A percentile compares a stretch with the other conserved stretches of the same genome.
Conservation (phyloP, 2,888 invertebrate species). For the Cynaeus angustus region DNA sequence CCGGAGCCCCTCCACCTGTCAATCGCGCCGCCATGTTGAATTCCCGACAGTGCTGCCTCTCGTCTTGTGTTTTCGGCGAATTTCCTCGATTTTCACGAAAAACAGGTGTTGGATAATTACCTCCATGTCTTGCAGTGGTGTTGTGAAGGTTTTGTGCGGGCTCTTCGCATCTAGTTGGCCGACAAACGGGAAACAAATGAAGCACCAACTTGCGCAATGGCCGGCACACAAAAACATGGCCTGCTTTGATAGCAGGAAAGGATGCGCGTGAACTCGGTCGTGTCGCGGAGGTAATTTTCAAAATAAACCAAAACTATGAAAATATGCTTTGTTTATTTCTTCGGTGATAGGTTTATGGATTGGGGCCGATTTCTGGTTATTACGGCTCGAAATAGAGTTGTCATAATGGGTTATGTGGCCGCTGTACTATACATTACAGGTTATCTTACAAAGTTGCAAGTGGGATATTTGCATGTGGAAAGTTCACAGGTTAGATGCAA, state of each 20-base stretch:
- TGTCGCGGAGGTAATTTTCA: background rate
- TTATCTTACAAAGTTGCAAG: slow-evolving; percentile 66
- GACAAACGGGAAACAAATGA: slow-evolving; percentile 21
- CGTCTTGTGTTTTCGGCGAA: slow-evolving; percentile 49
- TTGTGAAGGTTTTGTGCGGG: slow-evolving; percentile 45
- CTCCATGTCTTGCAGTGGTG: slow-evolving; percentile 29
- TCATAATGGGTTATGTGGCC: slow-evolving; percentile 67
- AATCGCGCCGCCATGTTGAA: slow-evolving; percentile 67
- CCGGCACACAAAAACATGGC: slow-evolving; percentile 58
- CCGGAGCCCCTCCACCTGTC: slow-evolving; percentile 48
- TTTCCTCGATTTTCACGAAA: slow-evolving; percentile 50
- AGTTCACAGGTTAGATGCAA: slow-evolving; percentile 68
- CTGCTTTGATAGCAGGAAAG: slow-evolving; percentile 42
- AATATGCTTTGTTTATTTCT: background rate
- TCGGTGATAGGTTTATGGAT: no score
- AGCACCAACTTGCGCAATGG: slow-evolving; percentile 57
- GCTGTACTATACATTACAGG: slow-evolving; percentile 64
- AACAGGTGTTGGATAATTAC: slow-evolving; percentile 13
- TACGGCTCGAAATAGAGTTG: slow-evolving; percentile 63
- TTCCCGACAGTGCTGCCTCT: slow-evolving; percentile 67
- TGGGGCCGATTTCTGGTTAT: no score
- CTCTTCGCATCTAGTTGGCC: background rate
- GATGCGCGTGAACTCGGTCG: slow-evolving; percentile 22
- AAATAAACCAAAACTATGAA: background rate
- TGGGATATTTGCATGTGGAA: slow-evolving; percentile 69